These are phyloP conservation scores for Sinocyclocheilus maitianheensis DNA, from an alignment of 2,113 vertebrate genomes.

Conservation along the genomic window DNA sequence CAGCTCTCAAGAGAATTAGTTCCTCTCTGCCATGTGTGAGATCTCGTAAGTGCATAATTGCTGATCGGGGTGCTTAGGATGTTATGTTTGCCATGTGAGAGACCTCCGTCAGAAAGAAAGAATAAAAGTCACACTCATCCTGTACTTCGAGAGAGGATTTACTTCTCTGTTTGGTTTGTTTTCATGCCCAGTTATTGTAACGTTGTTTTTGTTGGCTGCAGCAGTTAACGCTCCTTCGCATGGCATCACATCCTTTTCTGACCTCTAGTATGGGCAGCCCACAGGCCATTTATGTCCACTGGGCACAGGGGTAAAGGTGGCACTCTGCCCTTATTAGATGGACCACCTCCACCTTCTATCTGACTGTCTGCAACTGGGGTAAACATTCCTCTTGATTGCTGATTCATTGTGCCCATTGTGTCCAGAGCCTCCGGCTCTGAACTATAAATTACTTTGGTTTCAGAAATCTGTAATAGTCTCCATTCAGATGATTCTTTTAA, in stretches of 20 bases:
- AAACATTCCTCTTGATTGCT: conserved; percentile 73
- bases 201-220: conserved; percentile 57
- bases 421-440: conserved; percentile 70
- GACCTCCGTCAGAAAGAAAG: conserved; percentile 66
- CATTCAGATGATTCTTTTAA: conserved; percentile 12
- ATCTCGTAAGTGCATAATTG: conserved; percentile 78
- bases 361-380: conserved; percentile 50
- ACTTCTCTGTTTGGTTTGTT: conserved; percentile 61
- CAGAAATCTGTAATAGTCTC: neutral
- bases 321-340: conserved; percentile 52
- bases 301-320: conserved; percentile 60
- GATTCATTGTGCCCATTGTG: conserved; percentile 76
- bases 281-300: conserved; percentile 57
- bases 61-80: conserved; percentile 70
- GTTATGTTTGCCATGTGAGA: conserved; percentile 70
- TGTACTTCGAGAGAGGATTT: conserved; percentile 55
- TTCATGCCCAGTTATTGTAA: conserved; percentile 61
- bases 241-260: conserved; percentile 28
- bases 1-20: conserved; percentile 68
- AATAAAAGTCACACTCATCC: conserved; percentile 61
- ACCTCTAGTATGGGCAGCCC: conserved; percentile 54
- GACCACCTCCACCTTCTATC: conserved; percentile 69
- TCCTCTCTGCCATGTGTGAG: conserved; percentile 67
- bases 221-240: conserved; percentile 51
- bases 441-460: conserved; percentile 3